Evolutionary conservation across 2,113 vertebrate genomes (phyloP).

Genomic region (Struthidea cinerea): DNA sequence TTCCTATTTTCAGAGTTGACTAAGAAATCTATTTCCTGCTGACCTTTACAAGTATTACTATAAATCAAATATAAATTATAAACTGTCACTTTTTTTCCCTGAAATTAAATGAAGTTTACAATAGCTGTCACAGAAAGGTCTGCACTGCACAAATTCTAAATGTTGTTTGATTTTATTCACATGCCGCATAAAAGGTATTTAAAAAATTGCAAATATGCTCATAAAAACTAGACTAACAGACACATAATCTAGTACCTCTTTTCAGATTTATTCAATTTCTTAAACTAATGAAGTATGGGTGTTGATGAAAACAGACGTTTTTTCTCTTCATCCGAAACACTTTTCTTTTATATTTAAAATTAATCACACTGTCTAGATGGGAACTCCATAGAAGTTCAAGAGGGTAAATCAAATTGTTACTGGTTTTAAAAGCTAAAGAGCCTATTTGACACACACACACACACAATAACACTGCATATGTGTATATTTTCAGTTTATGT

Average conservation of each 20-base stretch:
- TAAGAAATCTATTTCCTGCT: background rate
- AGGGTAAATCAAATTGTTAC: background rate
- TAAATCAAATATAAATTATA: background rate
- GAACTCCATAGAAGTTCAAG: background rate
- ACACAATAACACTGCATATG: background rate
- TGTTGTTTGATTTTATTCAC: conserved; percentile 12
- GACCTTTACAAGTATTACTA: background rate
- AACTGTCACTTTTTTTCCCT: background rate
- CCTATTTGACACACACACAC: background rate
- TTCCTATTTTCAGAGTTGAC: background rate
- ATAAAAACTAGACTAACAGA: conserved; percentile 3
- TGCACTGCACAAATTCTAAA: background rate
- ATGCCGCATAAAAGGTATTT: conserved; percentile 21
- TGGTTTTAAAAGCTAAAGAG: background rate
- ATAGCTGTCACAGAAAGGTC: background rate
- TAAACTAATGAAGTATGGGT: background rate
- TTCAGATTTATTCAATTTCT: background rate
- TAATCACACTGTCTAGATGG: background rate
- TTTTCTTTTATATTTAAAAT: background rate
- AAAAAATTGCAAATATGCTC: conserved; percentile 18
- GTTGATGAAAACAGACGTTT: background rate
- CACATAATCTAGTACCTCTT: background rate
- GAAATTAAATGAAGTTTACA: background rate
- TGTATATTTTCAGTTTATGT: background rate
- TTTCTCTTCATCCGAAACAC: background rate